phyloP scores from a whole-genome alignment of 2,113 vertebrate species.

The Gymnarchus niloticus region DNA sequence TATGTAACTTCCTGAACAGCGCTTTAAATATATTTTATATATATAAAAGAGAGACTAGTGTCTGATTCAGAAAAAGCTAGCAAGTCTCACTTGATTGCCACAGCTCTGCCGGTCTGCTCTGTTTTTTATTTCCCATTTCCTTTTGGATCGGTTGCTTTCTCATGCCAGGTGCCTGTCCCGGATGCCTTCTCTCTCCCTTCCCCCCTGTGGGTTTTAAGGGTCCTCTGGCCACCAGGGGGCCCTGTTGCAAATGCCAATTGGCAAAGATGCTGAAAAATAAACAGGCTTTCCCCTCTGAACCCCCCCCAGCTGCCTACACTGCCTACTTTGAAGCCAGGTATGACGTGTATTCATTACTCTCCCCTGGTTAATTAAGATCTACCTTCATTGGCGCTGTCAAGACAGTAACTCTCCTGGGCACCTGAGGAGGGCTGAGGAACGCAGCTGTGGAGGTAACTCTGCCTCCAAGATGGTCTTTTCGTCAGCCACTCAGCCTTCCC shows the following conservation, averaged over 20 bases:
- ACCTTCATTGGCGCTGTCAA: not conserved
- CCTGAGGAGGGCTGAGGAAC: not conserved
- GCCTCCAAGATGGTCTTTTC: not conserved
- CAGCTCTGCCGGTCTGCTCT: not conserved
- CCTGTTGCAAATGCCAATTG: not conserved
- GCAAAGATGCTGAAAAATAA: not conserved
- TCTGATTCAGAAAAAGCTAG: not conserved
- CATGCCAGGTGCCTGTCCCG: not conserved
- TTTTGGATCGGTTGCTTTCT: not conserved
- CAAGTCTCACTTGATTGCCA: not conserved
- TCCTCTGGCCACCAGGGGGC: not conserved
- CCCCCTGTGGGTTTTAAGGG: not conserved
- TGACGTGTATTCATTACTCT: not conserved
- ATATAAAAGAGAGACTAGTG: not conserved
- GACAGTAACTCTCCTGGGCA: not conserved
- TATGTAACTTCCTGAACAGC: not conserved
- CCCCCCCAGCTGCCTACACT: not conserved
- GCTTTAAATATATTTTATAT: not conserved
- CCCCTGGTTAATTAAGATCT: not conserved
- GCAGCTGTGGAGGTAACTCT: not conserved
- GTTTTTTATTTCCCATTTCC: not conserved
- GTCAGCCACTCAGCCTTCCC: not conserved
- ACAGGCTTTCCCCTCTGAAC: not conserved
- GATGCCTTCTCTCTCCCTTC: not conserved
- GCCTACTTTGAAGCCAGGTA: not conserved